A percentile compares a stretch with the other conserved stretches of the same genome.
phyloP scores from a whole-genome alignment of 2,888 invertebrate species.

The Synanthedon formicaeformis region DNA sequence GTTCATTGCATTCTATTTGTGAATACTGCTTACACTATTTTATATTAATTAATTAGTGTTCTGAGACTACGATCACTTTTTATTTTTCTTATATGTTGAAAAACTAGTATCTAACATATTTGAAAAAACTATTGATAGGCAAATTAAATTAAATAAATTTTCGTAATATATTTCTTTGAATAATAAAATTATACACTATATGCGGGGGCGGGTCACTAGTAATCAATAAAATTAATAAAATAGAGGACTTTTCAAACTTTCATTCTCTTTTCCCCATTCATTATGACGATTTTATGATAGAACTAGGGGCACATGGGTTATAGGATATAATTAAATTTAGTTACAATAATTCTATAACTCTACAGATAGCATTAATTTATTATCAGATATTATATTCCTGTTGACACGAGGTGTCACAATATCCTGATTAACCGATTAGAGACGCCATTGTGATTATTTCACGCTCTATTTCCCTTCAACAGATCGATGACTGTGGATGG shows the following conservation, averaged over 20 bases:
- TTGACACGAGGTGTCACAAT: not conserved
- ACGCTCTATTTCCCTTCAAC: conserved; percentile 22
- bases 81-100: not conserved
- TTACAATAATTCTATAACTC: not conserved
- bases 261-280: no score
- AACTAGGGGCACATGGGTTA: no score
- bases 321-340: not conserved
- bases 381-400: not conserved
- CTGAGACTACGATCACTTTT: not conserved
- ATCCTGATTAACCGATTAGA: not conserved
- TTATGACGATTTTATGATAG: no score
- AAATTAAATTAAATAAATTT: no score
- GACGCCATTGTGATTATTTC: conserved; percentile 11
- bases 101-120: no score
- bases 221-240: no score
- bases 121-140: no score
- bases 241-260: no score
- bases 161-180: no score
- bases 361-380: not conserved
- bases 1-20: conserved; percentile 9
- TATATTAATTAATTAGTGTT: not conserved
- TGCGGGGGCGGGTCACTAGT: no score
- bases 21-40: conserved; percentile 2
- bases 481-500: conserved; percentile 18
- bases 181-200: no score